Evolutionary conservation across 2,113 vertebrate genomes (phyloP).

Genomic region (Pituophis catenifer): DNA sequence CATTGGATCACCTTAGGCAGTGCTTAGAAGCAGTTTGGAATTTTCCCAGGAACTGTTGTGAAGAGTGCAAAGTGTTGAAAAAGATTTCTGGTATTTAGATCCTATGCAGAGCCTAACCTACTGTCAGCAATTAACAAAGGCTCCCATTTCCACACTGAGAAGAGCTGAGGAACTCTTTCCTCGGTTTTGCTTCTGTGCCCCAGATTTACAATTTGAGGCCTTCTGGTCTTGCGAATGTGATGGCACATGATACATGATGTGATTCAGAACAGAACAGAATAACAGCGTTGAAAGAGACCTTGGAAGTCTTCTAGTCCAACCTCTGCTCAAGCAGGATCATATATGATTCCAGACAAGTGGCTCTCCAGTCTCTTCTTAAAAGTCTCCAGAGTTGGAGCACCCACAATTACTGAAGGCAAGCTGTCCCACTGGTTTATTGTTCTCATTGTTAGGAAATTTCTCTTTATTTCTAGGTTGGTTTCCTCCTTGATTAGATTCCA

Average conservation of each 20-base stretch:
- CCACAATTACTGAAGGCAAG: too few relatives aligned
- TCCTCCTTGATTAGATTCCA: too few relatives aligned
- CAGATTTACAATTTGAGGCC: background rate
- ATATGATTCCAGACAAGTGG: too few relatives aligned
- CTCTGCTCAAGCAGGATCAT: too few relatives aligned
- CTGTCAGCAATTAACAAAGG: background rate
- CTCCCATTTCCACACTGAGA: background rate
- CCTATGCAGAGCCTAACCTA: background rate
- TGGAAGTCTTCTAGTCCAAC: too few relatives aligned
- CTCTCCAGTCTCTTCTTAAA: too few relatives aligned
- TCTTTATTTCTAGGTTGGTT: too few relatives aligned
- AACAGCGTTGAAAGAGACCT: too few relatives aligned
- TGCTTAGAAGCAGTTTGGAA: background rate
- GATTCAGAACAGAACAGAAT: too few relatives aligned
- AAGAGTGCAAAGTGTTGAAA: background rate
- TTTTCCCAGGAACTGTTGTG: background rate
- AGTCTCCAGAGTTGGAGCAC: too few relatives aligned
- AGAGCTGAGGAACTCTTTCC: background rate
- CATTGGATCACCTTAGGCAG: background rate
- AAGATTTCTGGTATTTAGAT: background rate
- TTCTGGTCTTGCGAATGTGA: background rate
- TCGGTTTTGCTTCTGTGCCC: background rate
- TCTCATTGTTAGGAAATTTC: too few relatives aligned
- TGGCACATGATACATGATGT: background rate
- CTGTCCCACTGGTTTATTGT: too few relatives aligned